Percentiles rank a stretch among this genome's conserved stretches.
phyloP scores from a whole-genome alignment of 2,888 invertebrate species.

The Pandemis heparana region DNA sequence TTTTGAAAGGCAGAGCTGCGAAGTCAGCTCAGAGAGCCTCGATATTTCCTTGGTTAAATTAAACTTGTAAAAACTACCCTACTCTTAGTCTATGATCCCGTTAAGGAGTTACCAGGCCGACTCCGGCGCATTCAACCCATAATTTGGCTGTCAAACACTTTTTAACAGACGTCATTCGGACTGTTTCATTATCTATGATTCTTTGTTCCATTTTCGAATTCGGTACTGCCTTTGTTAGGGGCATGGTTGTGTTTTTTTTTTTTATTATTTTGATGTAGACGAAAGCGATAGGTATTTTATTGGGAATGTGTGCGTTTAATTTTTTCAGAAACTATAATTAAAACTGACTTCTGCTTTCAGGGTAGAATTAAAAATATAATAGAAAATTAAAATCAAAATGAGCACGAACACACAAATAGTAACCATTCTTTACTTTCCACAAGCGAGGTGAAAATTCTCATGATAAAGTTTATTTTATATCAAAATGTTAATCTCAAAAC shows the following conservation, averaged over 20 bases:
- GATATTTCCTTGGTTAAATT: too few relatives aligned
- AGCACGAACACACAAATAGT: too few relatives aligned
- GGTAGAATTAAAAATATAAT: too few relatives aligned
- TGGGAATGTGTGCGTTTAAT: too few relatives aligned
- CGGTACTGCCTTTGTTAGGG: conserved; percentile 20
- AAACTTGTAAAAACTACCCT: background rate
- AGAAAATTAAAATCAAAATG: too few relatives aligned
- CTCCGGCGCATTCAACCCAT: conserved; percentile 52
- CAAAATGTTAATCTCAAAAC: background rate
- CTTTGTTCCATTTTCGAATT: conserved; percentile 46
- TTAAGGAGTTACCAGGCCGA: conserved; percentile 14
- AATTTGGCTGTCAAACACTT: conserved; percentile 82
- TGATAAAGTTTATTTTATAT: background rate
- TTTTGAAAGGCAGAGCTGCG: too few relatives aligned
- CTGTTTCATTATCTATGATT: conserved; percentile 70
- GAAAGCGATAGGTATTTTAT: background rate
- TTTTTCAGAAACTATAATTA: too few relatives aligned
- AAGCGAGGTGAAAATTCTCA: too few relatives aligned
- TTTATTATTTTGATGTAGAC: conserved; percentile 26
- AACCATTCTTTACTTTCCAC: too few relatives aligned
- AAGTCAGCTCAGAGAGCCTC: too few relatives aligned
- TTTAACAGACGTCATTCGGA: conserved; percentile 75
- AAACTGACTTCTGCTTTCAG: background rate
- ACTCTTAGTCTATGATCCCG: conserved; percentile 11
- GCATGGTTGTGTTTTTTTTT: conserved; percentile 43